Conservation (phyloP, 1,140 invertebrate genomes). For the Tenebrio molitor region DNA sequence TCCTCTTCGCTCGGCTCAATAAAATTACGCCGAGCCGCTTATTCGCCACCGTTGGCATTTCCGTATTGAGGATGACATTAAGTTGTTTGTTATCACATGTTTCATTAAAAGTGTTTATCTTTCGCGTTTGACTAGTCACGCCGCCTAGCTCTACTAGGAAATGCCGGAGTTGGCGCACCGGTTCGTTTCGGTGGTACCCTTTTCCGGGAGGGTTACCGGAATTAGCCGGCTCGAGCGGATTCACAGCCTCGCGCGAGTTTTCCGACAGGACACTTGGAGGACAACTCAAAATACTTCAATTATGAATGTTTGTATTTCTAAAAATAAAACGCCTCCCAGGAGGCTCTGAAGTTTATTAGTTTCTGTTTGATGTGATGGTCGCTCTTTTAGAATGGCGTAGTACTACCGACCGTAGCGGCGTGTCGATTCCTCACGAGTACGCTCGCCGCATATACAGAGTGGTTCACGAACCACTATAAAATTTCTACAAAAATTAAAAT, state of each 20-base stretch:
- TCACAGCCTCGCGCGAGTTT: too few species aligned
- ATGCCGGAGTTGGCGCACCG: too few species aligned
- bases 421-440: too few species aligned
- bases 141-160: neutral
- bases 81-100: slow-evolving; percentile 4
- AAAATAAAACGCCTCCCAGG: slow-evolving; percentile 6
- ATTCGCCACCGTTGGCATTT: neutral
- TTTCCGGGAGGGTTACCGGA: too few species aligned
- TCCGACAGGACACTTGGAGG: too few species aligned
- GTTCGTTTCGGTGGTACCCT: too few species aligned
- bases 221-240: too few species aligned
- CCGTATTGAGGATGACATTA: slow-evolving; percentile 15
- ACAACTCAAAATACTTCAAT: neutral
- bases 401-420: too few species aligned
- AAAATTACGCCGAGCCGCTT: neutral
- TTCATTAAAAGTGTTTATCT: slow-evolving; percentile 18
- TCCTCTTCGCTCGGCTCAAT: slow-evolving; percentile 7
- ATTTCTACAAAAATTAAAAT: too few species aligned
- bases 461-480: too few species aligned
- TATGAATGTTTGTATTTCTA: slow-evolving; percentile 9
- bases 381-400: neutral
- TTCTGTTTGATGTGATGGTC: neutral
- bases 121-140: neutral
- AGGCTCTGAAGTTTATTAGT: neutral
- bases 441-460: too few species aligned